Percentiles rank a stretch among this genome's conserved stretches.
phyloP scores from a whole-genome alignment of 1,140 invertebrate genomes.

The Sesamia nonagrioides region DNA sequence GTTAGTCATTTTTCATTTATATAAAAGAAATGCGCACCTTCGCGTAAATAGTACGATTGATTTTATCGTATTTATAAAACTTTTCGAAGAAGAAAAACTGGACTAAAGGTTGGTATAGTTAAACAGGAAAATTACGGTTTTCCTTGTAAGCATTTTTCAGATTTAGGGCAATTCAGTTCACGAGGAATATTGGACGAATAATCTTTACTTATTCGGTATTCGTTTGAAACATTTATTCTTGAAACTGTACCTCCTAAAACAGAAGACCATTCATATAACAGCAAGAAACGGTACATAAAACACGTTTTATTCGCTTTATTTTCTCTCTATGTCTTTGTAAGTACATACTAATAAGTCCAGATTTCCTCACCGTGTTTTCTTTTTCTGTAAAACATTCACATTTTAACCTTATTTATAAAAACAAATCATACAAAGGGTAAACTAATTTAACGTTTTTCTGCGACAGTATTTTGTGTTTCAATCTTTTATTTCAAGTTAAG shows the following conservation, averaged over 20 bases:
- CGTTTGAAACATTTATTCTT: no score
- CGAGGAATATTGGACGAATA: neutral
- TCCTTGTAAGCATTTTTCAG: neutral
- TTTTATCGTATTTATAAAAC: no score
- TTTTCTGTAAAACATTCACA: neutral
- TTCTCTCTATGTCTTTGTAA: neutral
- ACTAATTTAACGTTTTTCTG: neutral
- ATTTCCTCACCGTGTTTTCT: neutral
- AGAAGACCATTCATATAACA: no score
- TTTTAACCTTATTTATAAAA: neutral
- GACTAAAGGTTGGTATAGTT: neutral
- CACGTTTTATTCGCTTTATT: neutral
- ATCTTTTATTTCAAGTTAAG: conserved; percentile 14
- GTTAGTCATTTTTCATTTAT: no score
- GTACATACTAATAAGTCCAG: no score
- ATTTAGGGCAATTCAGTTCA: neutral
- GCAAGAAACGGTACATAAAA: neutral
- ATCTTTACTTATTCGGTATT: no score
- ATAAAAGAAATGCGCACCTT: no score
- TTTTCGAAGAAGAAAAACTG: no score
- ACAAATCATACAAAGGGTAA: neutral
- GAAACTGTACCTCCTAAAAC: no score
- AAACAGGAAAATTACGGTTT: neutral
- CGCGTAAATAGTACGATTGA: no score
- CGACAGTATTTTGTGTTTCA: neutral